Percentiles rank a stretch among this genome's conserved stretches.
These are phyloP conservation scores for Entomobrya multifasciata DNA, from an alignment of 2,888 invertebrate genomes.

Conservation along the genomic window DNA sequence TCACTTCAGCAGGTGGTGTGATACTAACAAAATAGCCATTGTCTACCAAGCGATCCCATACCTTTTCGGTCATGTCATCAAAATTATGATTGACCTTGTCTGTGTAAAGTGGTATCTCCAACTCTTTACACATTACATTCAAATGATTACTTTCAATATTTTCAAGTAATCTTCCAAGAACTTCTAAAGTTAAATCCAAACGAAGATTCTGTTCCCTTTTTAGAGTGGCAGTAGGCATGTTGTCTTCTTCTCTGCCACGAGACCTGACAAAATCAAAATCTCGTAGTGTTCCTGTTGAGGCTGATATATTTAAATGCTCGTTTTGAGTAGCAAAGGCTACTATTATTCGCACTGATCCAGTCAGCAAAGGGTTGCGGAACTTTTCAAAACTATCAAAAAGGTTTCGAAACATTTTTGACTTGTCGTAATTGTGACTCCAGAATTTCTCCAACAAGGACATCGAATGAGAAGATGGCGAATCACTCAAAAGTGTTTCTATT, in stretches of 20 bases:
- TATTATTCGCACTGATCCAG: background rate
- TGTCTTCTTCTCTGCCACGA: too few relatives aligned
- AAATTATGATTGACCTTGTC: background rate
- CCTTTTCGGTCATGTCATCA: background rate
- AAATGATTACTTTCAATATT: background rate
- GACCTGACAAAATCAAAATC: too few relatives aligned
- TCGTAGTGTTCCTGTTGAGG: too few relatives aligned
- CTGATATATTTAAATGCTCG: too few relatives aligned
- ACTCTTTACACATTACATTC: background rate
- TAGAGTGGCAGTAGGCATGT: background rate
- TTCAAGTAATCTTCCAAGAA: background rate
- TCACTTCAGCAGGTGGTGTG: too few relatives aligned
- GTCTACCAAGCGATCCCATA: background rate
- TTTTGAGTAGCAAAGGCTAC: constrained; percentile 15
- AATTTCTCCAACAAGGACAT: constrained; percentile 23
- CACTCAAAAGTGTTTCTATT: constrained; percentile 28
- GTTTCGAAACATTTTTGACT: background rate
- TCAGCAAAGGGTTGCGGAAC: background rate
- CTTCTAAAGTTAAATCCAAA: background rate
- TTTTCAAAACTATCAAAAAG: background rate
- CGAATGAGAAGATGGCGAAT: background rate
- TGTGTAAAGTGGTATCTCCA: background rate
- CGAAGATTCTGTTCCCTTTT: background rate
- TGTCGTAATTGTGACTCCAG: background rate
- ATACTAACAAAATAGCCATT: too few relatives aligned